Base-by-base conservation (phyloP, 2,113 vertebrate genomes). In the Octodon degus region DNA sequence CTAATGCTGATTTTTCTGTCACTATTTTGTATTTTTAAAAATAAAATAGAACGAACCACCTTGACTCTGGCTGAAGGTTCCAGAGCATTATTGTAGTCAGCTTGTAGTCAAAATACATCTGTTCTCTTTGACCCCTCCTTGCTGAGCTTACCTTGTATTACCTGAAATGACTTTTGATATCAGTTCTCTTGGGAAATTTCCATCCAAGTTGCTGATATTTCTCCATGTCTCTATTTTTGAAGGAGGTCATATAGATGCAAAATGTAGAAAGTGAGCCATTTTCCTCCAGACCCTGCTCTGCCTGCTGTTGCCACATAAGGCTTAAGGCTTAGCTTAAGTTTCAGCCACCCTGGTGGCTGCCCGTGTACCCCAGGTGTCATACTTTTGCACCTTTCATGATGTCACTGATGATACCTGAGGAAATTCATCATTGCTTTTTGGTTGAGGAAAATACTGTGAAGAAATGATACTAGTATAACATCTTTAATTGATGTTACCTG, bases 121-220 rank as follows among this genome's bases (percentile, higher is more conserved):
- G 22, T 88, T 92, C 70, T 14, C 37, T 86, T 70, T 97, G 91
- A 93, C 81, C 91, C 70, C 22, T 63, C 24, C 19, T 40, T 55
- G 50, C 32, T 60, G 89, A 95, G 25, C 22, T 81, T 91, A 79
- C 89, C 65, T 91, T 96, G 86, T 94, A 67, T 89, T 97, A 93
- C 83, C 79, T 89, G 82, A 93, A 94, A 92, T 80, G 60, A 5
- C 65, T 94, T 55, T 47, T 50, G 47, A 25, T 25, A 88, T 94
- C 55, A 81, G 58, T 84, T 79, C 80, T 91, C 89, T 58, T 72
- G 80, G 62, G 89, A 94, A 89, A 93, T 91, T 95, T 96, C 74
- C 86, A 91, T 62, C 91, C 67, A 24, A 50, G 17, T 37, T 87
- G 85, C 63, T 89, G 50, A n/a, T 94, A 90, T 84, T 93, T 90